Percentiles rank a stretch among this genome's conserved stretches.
Conservation (phyloP, 2,113 vertebrate species). For the Oncorhynchus masou region DNA sequence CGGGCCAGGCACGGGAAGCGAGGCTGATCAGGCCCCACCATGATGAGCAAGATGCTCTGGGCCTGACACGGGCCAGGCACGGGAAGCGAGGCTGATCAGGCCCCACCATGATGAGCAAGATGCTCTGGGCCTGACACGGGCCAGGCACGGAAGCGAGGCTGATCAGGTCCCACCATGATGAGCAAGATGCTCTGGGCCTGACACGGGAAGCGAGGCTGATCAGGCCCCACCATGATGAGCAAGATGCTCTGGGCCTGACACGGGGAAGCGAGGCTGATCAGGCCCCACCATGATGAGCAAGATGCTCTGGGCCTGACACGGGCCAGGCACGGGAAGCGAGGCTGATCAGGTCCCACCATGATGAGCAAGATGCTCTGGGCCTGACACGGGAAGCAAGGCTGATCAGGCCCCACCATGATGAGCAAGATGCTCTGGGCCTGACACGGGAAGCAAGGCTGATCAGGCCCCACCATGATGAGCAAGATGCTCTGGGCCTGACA, state of each 20-base stretch:
- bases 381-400: slow-evolving; percentile 53
- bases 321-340: slow-evolving; percentile 41
- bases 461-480: slow-evolving; percentile 40
- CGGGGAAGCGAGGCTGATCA: slow-evolving; percentile 38
- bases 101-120: slow-evolving; percentile 44
- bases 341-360: slow-evolving; percentile 33
- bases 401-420: slow-evolving; percentile 38
- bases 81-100: slow-evolving; percentile 26
- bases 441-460: slow-evolving; percentile 53
- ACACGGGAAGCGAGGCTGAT: slow-evolving; percentile 53
- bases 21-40: slow-evolving; percentile 33
- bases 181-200: slow-evolving; percentile 51
- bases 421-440: slow-evolving; percentile 51
- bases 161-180: slow-evolving; percentile 38
- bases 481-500: slow-evolving; percentile 58
- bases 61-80: slow-evolving; percentile 59
- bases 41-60: slow-evolving; percentile 51
- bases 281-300: slow-evolving; percentile 43
- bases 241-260: slow-evolving; percentile 58
- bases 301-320: slow-evolving; percentile 58
- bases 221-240: slow-evolving; percentile 40
- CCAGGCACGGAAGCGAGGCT: slow-evolving; percentile 30
- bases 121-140: slow-evolving; percentile 60
- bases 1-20: slow-evolving; percentile 42
- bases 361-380: slow-evolving; percentile 52